Evolutionary conservation across 2,113 vertebrate genomes (phyloP), one percentile per base, ranked within the genome.

Genomic region (Crotalus helleri): DNA sequence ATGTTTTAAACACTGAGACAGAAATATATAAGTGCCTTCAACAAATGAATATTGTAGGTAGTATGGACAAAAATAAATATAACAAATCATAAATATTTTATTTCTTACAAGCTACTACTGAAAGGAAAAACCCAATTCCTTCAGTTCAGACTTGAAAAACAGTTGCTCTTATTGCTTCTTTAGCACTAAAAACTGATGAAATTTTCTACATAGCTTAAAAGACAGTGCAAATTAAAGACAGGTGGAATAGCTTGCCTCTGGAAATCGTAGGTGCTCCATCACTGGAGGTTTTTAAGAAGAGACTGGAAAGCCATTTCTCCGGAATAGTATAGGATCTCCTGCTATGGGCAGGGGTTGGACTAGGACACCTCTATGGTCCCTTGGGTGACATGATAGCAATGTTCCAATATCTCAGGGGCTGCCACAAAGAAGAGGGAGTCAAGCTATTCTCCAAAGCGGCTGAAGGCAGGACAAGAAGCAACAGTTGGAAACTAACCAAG

Each of bases 51-150:
- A 94, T 54, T 93, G 23, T 93, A 94, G 89, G 89, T 97, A 93
- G 94, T 92, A 93, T 95, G 92, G 95, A 94, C 92, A 91, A 95
- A 94, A 95, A 94, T 91, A 59, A 95, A 64, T 94, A 59, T 95
- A 81, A 91, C 17, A 21, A 39, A 81, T 81, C 74, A 81, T 39
- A 81, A 81, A 81, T 39, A 81, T 93, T 90, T 94, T 94, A 94
- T 92, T 94, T 94, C 94, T 92, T 94, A 89, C 21, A 91, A 94
- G 93, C 93, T 92, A 91, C n/a, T 93, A 87, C 85, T 95, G 93
- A 95, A 96, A 93, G 49, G 46, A 58, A 49, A 11, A 21, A 33
- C 23, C 15, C 51, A 57, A 21, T 74, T 33, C 59, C 39, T 13
- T 59, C 54, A n/a, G 2, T 3, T 74, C 51, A 21, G 4, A 12